Evolutionary conservation across 2,888 invertebrate genomes (phyloP), one percentile per base, ranked within the genome.

Genomic region (Chymomyza procnemis): DNA sequence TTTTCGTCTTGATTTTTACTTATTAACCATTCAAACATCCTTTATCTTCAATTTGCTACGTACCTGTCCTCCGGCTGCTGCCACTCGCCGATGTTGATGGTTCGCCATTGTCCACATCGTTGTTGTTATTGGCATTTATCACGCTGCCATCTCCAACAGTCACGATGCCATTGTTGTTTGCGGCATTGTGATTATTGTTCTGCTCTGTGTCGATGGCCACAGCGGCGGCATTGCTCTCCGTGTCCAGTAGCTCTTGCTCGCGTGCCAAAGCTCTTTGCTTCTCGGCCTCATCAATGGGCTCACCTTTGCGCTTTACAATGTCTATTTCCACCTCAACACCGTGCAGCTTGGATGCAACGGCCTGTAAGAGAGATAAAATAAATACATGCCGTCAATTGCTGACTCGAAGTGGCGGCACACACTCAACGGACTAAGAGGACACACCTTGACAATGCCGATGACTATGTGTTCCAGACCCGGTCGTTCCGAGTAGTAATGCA

Each of bases 401-500:
- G 54, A 21, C 19, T 9, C 34, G 34, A 41, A 41, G 12, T 9
- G 12, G 18, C 48, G 12, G 18, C 48, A 16, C 47, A 47, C 47
- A 4, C 18, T 19, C 52, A 26, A 8, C 26, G 8, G 2, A 26
- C 12, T 41, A 41, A n/a, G 12, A 26, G 22, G 19, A 57, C 71
- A 70, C 92, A 97, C 97, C 94, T 97, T 97, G 2, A 99, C 98
- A 79, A 98, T 98, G 30, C 99, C 99, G 88, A 97, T 98, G 71
- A 99, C 98, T 88, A 99, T 98, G 87, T 97, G 96, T 90, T 99
- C 97, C 79, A 99, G 92, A 4, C 97, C 97, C 3, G 97, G 96
- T 74, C 98, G 94, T 81, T 98, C 97, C 0, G 98, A 98, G 91
- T 99, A 99, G 92, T 99, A 99, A 90, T 99, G 99, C 19, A 99